A percentile compares a stretch with the other conserved stretches of the same genome.
These are phyloP conservation scores for Alethe castanea DNA, from an alignment of 2,113 vertebrate genomes.

Conservation along the genomic window DNA sequence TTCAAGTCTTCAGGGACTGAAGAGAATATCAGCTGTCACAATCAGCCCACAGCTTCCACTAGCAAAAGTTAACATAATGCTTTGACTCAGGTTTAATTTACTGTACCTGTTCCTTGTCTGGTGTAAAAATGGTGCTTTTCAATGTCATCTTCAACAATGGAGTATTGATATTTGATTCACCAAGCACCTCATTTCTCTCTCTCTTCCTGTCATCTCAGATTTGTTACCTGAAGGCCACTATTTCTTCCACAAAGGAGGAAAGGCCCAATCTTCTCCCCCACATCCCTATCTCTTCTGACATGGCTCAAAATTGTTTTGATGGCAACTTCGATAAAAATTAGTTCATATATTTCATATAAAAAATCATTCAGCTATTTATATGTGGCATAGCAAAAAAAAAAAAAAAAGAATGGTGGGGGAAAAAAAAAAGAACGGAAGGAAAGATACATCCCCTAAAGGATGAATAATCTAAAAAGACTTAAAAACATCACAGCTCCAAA, in stretches of 20 bases:
- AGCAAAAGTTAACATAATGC: not conserved
- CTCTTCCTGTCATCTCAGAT: not conserved
- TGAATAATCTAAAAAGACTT: not conserved
- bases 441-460: not conserved
- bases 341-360: not conserved
- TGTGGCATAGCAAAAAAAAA: not conserved
- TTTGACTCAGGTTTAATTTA: not conserved
- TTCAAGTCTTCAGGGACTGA: not conserved
- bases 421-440: not conserved
- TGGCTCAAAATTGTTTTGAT: not conserved
- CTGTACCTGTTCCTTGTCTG: not conserved
- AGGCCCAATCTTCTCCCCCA: not conserved
- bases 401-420: not conserved
- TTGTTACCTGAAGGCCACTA: not conserved
- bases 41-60: not conserved
- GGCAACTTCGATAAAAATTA: not conserved
- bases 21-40: not conserved
- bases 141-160: not conserved
- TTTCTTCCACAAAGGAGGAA: not conserved
- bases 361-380: not conserved
- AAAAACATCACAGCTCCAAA: not conserved
- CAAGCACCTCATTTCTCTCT: not conserved
- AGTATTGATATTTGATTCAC: not conserved
- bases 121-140: not conserved
- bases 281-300: not conserved